Evolutionary conservation across 37 sponge, comb jelly and placozoan genomes (phyloP).

Genomic region (Halichondria panicea): DNA sequence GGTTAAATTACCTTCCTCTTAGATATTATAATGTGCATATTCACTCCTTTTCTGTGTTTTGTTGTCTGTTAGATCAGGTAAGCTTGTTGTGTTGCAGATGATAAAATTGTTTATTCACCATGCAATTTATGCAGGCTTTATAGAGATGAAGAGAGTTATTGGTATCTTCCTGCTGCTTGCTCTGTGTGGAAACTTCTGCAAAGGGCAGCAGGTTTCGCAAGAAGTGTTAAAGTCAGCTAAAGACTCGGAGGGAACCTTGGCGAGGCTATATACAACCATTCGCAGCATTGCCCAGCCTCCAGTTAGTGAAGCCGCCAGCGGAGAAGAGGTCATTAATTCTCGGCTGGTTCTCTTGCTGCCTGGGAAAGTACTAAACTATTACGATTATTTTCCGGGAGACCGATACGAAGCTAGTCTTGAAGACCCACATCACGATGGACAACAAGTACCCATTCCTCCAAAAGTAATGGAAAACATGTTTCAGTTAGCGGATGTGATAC

Average conservation of each 20-base stretch:
- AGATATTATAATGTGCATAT: too few species aligned
- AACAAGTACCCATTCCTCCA: constrained; percentile 33
- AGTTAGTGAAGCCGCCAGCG: background rate
- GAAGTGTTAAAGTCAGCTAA: too few species aligned
- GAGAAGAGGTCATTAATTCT: constrained; percentile 1
- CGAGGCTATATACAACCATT: constrained; percentile 22
- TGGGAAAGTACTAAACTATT: constrained; percentile 48
- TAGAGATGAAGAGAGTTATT: too few species aligned
- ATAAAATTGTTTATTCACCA: too few species aligned
- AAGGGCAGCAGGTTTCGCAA: too few species aligned
- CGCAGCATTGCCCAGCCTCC: constrained; percentile 34
- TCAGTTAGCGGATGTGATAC: constrained; percentile 40
- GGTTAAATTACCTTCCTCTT: too few species aligned
- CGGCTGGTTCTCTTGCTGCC: constrained; percentile 48
- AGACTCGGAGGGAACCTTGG: constrained; percentile 2
- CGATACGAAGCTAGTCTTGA: constrained; percentile 24
- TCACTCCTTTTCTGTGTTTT: too few species aligned
- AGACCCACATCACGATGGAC: constrained; percentile 10
- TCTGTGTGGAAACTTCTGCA: background rate
- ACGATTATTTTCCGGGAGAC: constrained; percentile 52
- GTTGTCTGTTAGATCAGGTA: too few species aligned
- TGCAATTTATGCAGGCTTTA: too few species aligned
- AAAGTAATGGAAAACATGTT: constrained; percentile 52
- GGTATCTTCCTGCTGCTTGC: background rate
- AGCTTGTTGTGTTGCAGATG: too few species aligned